Conservation (phyloP, 2,113 vertebrate genomes). For the Reinhardtius hippoglossoides region DNA sequence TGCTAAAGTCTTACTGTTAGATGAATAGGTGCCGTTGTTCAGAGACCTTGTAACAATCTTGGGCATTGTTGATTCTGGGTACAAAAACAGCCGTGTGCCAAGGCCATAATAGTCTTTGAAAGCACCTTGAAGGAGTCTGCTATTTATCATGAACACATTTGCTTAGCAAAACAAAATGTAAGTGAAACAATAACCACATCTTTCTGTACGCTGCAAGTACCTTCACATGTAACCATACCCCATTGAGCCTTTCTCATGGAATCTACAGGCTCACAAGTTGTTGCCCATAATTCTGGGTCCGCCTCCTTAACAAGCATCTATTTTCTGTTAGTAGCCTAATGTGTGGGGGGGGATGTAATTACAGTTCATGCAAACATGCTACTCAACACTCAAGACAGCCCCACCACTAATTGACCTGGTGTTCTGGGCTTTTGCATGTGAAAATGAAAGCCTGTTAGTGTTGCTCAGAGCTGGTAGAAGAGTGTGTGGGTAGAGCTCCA, state of each 20-base stretch:
- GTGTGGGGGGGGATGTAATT: conserved; percentile 19
- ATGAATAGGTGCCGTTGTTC: too few species aligned
- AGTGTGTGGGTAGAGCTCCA: background rate
- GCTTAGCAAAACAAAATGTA: background rate
- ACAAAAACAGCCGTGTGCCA: background rate
- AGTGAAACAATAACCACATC: background rate
- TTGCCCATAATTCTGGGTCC: conserved; percentile 7
- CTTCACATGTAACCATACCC: background rate
- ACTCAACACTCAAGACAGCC: conserved; percentile 4
- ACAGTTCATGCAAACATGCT: conserved; percentile 28
- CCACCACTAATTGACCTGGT: conserved; percentile 29
- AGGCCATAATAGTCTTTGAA: background rate
- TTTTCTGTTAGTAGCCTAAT: conserved; percentile 16
- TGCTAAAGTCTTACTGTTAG: too few species aligned
- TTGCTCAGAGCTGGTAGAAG: background rate
- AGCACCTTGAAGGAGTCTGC: background rate
- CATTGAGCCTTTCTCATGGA: background rate
- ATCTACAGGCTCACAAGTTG: background rate
- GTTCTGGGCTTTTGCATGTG: conserved; percentile 7
- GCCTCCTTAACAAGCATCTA: conserved; percentile 16
- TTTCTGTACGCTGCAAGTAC: background rate
- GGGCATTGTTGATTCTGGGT: background rate
- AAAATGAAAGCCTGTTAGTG: conserved; percentile 2
- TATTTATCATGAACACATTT: background rate
- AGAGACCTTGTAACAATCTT: too few species aligned